Evolutionary conservation across 2,797 vertebrate genomes (phyloP), one percentile per base, ranked within the genome.

Genomic region (Leucoraja ocellata): DNA sequence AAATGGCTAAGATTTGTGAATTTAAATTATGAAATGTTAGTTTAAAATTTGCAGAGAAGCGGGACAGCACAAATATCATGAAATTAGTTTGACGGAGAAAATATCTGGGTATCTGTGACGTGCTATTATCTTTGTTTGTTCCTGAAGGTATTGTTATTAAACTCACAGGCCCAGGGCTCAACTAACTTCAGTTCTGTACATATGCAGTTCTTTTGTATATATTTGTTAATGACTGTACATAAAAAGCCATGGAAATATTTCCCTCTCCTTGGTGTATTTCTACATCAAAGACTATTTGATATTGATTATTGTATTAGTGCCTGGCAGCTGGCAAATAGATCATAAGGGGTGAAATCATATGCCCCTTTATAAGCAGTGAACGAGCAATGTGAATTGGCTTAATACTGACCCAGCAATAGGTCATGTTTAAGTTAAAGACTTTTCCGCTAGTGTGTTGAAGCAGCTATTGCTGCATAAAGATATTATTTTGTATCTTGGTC

Each of bases 221-320:
- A 92, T 76, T 92, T 92, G 90, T 92, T 92, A 92, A 92, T 76
- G 71, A 76, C 46, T 92, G 90, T 92, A 92, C 36, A 92, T 92
- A 92, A 73, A 54, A 92, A 92, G 32, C 73, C 90, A 92, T 76
- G 68, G 90, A 92, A 88, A 46, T 92, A 74, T 76, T 92, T 92
- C 90, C 68, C 90, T 71, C 71, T 21, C 61, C 23, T 54, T 54
- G 68, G 23, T 92, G 65, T 92, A 76, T 92, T 92, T 92, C 90
- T 73, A 92, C 63, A 92, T 92, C 90, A 92, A 92, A 91, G 36
- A 76, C 90, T 92, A 28, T 74, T 73, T 76, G 65, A 74, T 92
- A 92, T 73, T 91, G 21, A 92, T 68, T 74, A 54, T 71, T 92
- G 68, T 92, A 76, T 92, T 92, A 71, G 23, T 91, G 90, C 36